phyloP scores from a whole-genome alignment of 1,140 invertebrate species.

The Halesus radiatus region DNA sequence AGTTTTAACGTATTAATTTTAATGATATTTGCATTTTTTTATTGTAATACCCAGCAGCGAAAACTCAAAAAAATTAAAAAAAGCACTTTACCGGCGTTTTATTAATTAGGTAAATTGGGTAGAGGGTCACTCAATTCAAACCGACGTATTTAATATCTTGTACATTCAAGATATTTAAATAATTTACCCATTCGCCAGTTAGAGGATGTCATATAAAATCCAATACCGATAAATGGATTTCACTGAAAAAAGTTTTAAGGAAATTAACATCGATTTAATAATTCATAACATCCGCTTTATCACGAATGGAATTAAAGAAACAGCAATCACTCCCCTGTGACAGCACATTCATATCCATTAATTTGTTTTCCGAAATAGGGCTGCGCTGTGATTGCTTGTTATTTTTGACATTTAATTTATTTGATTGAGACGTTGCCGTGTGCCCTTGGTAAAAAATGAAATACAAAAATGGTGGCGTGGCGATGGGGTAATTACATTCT shows the following conservation, averaged over 20 bases:
- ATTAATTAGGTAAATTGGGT: too few relatives aligned
- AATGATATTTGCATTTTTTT: too few relatives aligned
- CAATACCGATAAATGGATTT: constrained; percentile 22
- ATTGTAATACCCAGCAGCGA: too few relatives aligned
- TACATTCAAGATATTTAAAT: too few relatives aligned
- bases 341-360: constrained; percentile 45
- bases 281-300: constrained; percentile 34
- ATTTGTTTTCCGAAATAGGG: constrained; percentile 41
- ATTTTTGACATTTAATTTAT: constrained; percentile 56
- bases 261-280: constrained; percentile 37
- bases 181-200: too few relatives aligned
- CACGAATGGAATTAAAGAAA: constrained; percentile 42
- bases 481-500: constrained; percentile 38
- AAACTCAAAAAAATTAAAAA: too few relatives aligned
- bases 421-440: constrained; percentile 56
- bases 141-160: too few relatives aligned
- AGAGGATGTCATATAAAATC: constrained; percentile 1
- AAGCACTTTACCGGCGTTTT: too few relatives aligned
- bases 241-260: constrained; percentile 26
- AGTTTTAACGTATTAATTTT: too few relatives aligned
- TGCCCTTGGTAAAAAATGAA: constrained; percentile 49
- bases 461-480: constrained; percentile 39
- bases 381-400: constrained; percentile 47
- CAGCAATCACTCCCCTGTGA: constrained; percentile 39
- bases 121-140: too few relatives aligned